Percentiles rank a stretch among this genome's conserved stretches.
phyloP scores from a whole-genome alignment of 2,888 invertebrate species.

The Acleris cristana region DNA sequence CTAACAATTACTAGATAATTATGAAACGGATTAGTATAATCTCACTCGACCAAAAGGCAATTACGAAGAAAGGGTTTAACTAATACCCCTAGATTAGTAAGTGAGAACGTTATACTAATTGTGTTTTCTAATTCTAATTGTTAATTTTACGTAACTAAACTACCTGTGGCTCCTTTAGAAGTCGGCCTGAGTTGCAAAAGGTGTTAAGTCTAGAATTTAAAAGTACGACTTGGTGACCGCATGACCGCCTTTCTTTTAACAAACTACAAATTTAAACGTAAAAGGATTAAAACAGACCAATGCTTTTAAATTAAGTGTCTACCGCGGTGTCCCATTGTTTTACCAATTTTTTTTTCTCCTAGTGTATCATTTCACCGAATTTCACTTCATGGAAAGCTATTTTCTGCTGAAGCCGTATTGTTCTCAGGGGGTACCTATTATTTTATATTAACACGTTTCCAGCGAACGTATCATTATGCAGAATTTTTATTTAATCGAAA shows the following conservation, averaged over 20 bases:
- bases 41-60: constrained; percentile 53
- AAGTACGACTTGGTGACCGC: background rate
- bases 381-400: too few relatives aligned
- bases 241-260: background rate
- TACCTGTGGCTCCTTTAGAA: constrained; percentile 18
- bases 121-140: constrained; percentile 25
- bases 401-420: too few relatives aligned
- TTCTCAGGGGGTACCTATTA: too few relatives aligned
- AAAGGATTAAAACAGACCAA: background rate
- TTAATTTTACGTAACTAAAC: constrained; percentile 10
- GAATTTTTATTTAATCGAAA: too few relatives aligned
- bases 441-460: too few relatives aligned
- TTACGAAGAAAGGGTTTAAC: constrained; percentile 60
- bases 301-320: background rate
- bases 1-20: constrained; percentile 48
- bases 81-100: constrained; percentile 49
- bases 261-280: background rate
- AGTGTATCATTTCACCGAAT: too few relatives aligned
- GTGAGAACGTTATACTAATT: constrained; percentile 46
- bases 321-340: too few relatives aligned
- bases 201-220: background rate
- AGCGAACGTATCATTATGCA: too few relatives aligned
- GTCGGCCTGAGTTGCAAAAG: constrained; percentile 8
- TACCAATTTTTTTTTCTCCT: too few relatives aligned
- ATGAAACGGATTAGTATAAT: constrained; percentile 54